phyloP scores from a whole-genome alignment of 2,113 vertebrate genomes.

The Semnopithecus entellus region DNA sequence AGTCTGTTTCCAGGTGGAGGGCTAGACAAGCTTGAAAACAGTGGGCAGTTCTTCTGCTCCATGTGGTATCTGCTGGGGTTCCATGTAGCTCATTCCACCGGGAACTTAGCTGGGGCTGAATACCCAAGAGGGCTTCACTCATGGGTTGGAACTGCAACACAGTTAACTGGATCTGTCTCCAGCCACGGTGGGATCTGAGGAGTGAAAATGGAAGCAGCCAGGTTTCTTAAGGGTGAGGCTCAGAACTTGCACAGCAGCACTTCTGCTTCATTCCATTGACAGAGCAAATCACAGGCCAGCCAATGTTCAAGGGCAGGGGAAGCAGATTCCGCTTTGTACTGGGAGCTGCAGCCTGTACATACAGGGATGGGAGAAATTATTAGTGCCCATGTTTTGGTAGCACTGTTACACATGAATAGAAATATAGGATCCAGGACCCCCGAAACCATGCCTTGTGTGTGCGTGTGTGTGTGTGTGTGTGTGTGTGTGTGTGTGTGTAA shows the following conservation, averaged over 20 bases:
- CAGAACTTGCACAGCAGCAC: neutral
- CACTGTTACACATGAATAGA: neutral
- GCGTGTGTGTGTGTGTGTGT: neutral
- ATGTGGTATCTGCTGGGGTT: neutral
- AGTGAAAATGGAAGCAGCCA: neutral
- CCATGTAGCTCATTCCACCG: neutral
- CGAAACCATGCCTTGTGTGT: neutral
- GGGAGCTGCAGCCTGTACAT: neutral
- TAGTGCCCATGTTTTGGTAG: neutral
- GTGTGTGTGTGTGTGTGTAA: neutral
- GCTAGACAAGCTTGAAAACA: no score
- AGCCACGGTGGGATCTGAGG: neutral
- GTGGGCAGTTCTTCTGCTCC: neutral
- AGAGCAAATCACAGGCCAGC: neutral
- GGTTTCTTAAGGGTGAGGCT: neutral
- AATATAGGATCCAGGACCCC: neutral
- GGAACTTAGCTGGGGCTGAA: no score
- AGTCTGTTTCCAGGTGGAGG: no score
- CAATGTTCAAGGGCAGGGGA: neutral
- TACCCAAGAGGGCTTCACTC: neutral
- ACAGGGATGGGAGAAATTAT: no score
- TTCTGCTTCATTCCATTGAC: neutral
- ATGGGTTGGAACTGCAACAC: neutral
- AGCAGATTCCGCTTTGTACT: neutral
- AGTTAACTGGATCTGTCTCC: neutral